phyloP scores from a whole-genome alignment of 2,797 vertebrate genomes.

The Anniella stebbinsi region DNA sequence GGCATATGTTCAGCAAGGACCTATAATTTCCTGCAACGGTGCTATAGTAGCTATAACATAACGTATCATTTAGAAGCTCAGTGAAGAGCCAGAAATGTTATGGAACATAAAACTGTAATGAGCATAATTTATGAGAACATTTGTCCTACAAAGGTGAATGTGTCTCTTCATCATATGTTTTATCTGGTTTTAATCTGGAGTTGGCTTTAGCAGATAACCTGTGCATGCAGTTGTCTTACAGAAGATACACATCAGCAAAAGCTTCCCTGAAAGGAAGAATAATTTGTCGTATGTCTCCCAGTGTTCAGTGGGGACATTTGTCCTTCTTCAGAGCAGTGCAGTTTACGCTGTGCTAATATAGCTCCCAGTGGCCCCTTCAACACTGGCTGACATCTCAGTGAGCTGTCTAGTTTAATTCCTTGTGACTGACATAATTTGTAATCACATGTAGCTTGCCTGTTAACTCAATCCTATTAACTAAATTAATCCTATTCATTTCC shows the following conservation, averaged over 20 bases:
- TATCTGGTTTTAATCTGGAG: conserved; percentile 33
- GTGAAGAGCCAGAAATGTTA: conserved; percentile 42
- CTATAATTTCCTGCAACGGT: conserved; percentile 35
- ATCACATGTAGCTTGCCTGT: background rate
- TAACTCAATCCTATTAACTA: background rate
- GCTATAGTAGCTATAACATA: conserved; percentile 23
- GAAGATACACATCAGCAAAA: conserved; percentile 31
- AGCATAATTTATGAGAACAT: conserved; percentile 62
- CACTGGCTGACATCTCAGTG: background rate
- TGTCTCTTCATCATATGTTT: conserved; percentile 40
- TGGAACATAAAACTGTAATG: conserved; percentile 60
- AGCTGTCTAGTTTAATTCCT: background rate
- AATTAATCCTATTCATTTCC: background rate
- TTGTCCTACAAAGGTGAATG: conserved; percentile 48
- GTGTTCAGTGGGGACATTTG: background rate
- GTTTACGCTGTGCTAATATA: background rate
- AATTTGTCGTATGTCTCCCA: background rate
- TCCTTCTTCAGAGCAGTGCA: conserved; percentile 3
- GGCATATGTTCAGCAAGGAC: conserved; percentile 33
- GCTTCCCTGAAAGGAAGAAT: conserved; percentile 21
- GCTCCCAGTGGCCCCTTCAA: background rate
- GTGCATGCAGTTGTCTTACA: conserved; percentile 40
- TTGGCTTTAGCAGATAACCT: conserved; percentile 42
- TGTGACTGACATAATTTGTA: background rate
- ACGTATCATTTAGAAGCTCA: conserved; percentile 13